phyloP scores from a whole-genome alignment of 2,888 invertebrate species.

The Hypomecis atomaria region DNA sequence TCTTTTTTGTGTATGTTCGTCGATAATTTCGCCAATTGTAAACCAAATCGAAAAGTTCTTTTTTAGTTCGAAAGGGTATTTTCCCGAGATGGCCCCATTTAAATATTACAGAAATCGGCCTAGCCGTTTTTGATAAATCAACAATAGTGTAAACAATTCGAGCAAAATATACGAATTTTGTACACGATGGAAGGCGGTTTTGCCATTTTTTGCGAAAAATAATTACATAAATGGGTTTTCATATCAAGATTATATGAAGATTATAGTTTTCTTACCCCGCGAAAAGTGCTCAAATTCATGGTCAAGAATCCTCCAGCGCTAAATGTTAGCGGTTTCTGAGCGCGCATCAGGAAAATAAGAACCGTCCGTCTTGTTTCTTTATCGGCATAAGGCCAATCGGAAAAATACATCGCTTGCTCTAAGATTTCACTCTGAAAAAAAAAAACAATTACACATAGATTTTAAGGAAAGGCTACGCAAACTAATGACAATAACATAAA shows the following conservation, averaged over 20 bases:
- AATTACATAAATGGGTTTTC: neutral
- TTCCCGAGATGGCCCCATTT: too few relatives aligned
- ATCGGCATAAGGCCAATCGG: conserved; percentile 68
- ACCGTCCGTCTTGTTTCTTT: conserved; percentile 60
- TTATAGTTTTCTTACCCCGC: conserved; percentile 61
- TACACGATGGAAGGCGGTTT: too few relatives aligned
- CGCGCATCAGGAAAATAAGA: conserved; percentile 62
- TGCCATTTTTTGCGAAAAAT: too few relatives aligned
- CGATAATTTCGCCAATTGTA: too few relatives aligned
- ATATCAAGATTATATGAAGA: neutral
- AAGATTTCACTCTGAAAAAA: conserved; percentile 64
- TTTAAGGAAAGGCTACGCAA: neutral
- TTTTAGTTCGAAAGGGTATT: too few relatives aligned
- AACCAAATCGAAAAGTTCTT: too few relatives aligned
- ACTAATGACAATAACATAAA: too few relatives aligned
- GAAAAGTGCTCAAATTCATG: conserved; percentile 72
- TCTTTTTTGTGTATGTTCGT: too few relatives aligned
- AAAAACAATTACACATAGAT: conserved; percentile 2
- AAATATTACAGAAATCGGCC: too few relatives aligned
- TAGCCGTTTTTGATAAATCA: too few relatives aligned
- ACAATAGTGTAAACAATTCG: too few relatives aligned
- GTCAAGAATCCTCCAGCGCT: conserved; percentile 67
- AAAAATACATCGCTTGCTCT: conserved; percentile 62
- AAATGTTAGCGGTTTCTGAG: conserved; percentile 68
- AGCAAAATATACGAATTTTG: too few relatives aligned